A percentile compares a stretch with the other conserved stretches of the same genome.
These are phyloP conservation scores for Triplophysa yarkandensis DNA, from an alignment of 2,797 vertebrate genomes.

Conservation along the genomic window DNA sequence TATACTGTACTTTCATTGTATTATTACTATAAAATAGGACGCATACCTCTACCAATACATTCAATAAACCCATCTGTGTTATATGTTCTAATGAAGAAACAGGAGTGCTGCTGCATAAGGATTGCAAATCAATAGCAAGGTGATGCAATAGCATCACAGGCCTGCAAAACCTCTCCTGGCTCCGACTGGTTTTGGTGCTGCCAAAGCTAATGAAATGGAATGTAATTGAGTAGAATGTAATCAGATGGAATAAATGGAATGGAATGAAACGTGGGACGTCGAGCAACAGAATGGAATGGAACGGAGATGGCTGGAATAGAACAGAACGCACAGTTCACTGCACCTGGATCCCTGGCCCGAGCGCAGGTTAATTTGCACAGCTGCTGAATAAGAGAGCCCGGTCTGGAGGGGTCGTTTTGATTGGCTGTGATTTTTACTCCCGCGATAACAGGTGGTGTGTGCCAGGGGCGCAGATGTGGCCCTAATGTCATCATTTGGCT, in stretches of 20 bases:
- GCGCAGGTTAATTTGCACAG: constrained; percentile 42
- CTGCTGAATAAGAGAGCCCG: constrained; percentile 5
- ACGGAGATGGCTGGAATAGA: constrained; percentile 3
- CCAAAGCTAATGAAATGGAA: constrained; percentile 44
- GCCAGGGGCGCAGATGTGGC: constrained; percentile 44
- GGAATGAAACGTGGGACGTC: constrained; percentile 29
- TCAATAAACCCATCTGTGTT: constrained; percentile 12
- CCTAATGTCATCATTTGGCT: constrained; percentile 44
- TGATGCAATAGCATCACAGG: constrained; percentile 22
- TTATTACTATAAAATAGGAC: constrained; percentile 3
- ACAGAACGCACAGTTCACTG: constrained; percentile 5
- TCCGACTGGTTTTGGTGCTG: constrained; percentile 29
- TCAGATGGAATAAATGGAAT: constrained; percentile 44
- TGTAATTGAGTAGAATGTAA: constrained; percentile 44
- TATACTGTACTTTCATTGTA: background rate
- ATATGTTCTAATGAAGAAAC: background rate
- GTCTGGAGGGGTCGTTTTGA: constrained; percentile 26
- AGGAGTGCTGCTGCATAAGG: background rate
- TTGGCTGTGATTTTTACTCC: constrained; percentile 33
- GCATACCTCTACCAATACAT: background rate
- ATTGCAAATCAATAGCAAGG: constrained; percentile 3
- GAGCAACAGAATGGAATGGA: constrained; percentile 2
- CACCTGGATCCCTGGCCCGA: constrained; percentile 37
- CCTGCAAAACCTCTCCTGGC: constrained; percentile 37
- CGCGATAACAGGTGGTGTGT: constrained; percentile 25